These are phyloP conservation scores for Spodoptera exigua DNA, from an alignment of 2,888 invertebrate species.

Conservation along the genomic window DNA sequence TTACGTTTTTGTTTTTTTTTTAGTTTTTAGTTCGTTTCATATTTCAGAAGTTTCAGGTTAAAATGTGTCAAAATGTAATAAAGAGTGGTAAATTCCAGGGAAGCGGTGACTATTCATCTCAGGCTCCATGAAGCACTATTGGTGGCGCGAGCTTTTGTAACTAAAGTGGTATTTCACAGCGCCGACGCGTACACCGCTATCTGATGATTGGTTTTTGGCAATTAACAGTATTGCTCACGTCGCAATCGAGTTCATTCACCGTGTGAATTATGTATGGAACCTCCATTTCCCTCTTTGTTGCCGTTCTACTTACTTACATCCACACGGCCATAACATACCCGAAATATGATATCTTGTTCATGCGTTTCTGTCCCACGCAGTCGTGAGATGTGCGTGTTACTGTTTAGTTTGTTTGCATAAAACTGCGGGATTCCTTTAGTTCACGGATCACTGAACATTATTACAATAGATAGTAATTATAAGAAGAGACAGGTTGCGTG, in stretches of 20 bases:
- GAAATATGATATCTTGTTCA: conserved; percentile 51
- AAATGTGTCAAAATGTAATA: conserved; percentile 48
- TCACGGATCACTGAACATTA: conserved; percentile 42
- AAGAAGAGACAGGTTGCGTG: conserved; percentile 46
- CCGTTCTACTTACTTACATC: conserved; percentile 65
- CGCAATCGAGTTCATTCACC: conserved; percentile 87
- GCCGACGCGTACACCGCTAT: conserved; percentile 85
- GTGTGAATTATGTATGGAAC: conserved; percentile 88
- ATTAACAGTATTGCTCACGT: conserved; percentile 88
- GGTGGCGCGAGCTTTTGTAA: conserved; percentile 77
- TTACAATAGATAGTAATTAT: conserved; percentile 48
- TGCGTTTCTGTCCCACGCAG: conserved; percentile 40
- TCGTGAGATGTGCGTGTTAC: conserved; percentile 40
- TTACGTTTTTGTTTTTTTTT: conserved; percentile 63
- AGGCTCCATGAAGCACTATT: conserved; percentile 50
- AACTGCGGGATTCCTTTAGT: conserved; percentile 19
- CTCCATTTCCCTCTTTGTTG: conserved; percentile 83
- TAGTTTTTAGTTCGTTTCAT: conserved; percentile 12
- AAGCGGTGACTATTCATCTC: conserved; percentile 52
- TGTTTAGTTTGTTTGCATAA: conserved; percentile 44
- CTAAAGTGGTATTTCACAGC: conserved; percentile 87
- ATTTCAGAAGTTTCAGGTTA: conserved; percentile 9
- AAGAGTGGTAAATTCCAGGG: conserved; percentile 35
- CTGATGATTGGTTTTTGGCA: conserved; percentile 90
- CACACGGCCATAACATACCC: conserved; percentile 56